These are phyloP conservation scores for Thyatira batis DNA, from an alignment of 2,888 invertebrate genomes.

Conservation along the genomic window DNA sequence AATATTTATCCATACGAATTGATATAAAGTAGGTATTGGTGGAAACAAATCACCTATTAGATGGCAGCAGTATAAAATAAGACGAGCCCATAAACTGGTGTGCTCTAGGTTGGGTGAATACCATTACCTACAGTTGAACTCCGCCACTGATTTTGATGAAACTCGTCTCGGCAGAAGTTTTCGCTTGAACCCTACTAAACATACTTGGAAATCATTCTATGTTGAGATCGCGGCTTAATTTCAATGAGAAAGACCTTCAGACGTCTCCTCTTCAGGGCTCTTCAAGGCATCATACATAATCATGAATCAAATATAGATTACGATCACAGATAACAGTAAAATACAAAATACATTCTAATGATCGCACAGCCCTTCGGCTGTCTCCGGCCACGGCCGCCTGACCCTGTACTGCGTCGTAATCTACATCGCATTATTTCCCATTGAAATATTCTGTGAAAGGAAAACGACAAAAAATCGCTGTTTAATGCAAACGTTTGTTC, in stretches of 20 bases:
- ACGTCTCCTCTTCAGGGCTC: background rate
- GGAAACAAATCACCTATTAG: too few relatives aligned
- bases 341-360: background rate
- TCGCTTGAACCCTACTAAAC: too few relatives aligned
- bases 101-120: too few relatives aligned
- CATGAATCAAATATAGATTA: background rate
- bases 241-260: too few relatives aligned
- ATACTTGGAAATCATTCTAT: too few relatives aligned
- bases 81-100: too few relatives aligned
- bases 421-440: slow-evolving; percentile 32
- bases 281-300: background rate
- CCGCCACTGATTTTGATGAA: background rate
- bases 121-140: background rate
- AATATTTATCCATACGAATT: background rate
- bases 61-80: too few relatives aligned
- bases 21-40: background rate
- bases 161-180: background rate
- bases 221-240: too few relatives aligned
- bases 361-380: slow-evolving; percentile 1
- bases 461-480: slow-evolving; percentile 12
- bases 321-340: background rate
- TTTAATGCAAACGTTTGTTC: slow-evolving; percentile 2
- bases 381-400: slow-evolving; percentile 6
- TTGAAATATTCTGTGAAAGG: slow-evolving; percentile 24
- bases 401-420: slow-evolving; percentile 22